phyloP scores from a whole-genome alignment of 2,797 vertebrate species.

The Microhierax caerulescens region DNA sequence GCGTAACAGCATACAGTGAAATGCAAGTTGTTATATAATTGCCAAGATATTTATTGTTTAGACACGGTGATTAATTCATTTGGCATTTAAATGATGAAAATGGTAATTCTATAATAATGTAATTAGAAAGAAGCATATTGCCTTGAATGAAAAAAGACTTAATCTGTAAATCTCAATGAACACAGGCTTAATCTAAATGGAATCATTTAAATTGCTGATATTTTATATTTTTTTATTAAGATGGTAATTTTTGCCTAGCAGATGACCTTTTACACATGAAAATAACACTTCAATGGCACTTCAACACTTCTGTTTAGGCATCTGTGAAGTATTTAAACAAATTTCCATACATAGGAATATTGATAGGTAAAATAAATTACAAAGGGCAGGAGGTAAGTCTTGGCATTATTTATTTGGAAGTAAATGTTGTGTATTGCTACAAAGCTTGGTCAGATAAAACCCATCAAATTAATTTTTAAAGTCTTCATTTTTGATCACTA shows the following conservation, averaged over 20 bases:
- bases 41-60: neutral
- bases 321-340: neutral
- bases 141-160: neutral
- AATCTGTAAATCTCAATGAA: neutral
- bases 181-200: neutral
- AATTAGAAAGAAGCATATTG: neutral
- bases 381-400: neutral
- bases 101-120: neutral
- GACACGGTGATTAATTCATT: constrained; percentile 2
- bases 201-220: neutral
- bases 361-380: neutral
- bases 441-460: neutral
- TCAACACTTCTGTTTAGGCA: neutral
- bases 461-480: neutral
- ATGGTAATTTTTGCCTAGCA: neutral
- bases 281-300: neutral
- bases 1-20: neutral
- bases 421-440: neutral
- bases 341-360: neutral
- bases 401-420: neutral
- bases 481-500: neutral
- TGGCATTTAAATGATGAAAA: constrained; percentile 27
- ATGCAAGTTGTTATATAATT: constrained; percentile 25
- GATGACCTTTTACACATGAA: neutral
- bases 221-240: neutral